Evolutionary conservation across 1,140 invertebrate genomes (phyloP).

Genomic region (Xylocopa sonorina): DNA sequence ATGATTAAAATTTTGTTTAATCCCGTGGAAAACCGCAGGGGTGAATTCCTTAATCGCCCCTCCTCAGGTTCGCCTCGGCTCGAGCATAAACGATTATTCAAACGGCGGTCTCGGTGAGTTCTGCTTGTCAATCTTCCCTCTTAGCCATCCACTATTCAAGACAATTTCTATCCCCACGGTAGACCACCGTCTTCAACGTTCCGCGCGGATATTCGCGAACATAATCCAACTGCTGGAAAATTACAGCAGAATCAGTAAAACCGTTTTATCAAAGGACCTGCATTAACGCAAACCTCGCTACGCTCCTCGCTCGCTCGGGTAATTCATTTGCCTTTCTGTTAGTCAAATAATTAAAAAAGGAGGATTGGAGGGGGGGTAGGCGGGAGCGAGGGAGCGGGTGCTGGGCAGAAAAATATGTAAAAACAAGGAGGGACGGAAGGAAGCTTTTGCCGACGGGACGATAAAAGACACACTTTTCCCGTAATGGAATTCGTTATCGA

Average conservation of each 20-base stretch:
- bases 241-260: slow-evolving; percentile 1
- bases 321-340: slow-evolving; percentile 26
- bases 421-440: background rate
- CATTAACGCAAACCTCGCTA: background rate
- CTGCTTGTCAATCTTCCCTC: background rate
- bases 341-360: slow-evolving; percentile 1
- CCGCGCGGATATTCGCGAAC: background rate
- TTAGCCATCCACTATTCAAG: background rate
- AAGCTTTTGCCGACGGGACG: slow-evolving; percentile 5
- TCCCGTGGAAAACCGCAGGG: too few species aligned
- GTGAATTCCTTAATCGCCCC: too few species aligned
- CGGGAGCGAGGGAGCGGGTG: background rate
- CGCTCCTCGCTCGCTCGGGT: background rate
- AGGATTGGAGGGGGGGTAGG: too few species aligned
- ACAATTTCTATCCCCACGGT: background rate
- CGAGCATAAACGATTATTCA: background rate
- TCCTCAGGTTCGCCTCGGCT: too few species aligned
- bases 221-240: background rate
- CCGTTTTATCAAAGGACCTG: background rate
- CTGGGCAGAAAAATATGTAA: too few species aligned
- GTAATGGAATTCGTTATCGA: slow-evolving; percentile 41
- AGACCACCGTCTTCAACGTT: background rate
- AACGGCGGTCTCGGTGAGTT: too few species aligned
- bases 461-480: slow-evolving; percentile 25
- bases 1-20: too few species aligned